A percentile compares a stretch with the other conserved stretches of the same genome.
These are phyloP conservation scores for Lycopodina hypogea DNA, from an alignment of 37 sponge, comb jelly and placozoan species.

Conservation along the genomic window DNA sequence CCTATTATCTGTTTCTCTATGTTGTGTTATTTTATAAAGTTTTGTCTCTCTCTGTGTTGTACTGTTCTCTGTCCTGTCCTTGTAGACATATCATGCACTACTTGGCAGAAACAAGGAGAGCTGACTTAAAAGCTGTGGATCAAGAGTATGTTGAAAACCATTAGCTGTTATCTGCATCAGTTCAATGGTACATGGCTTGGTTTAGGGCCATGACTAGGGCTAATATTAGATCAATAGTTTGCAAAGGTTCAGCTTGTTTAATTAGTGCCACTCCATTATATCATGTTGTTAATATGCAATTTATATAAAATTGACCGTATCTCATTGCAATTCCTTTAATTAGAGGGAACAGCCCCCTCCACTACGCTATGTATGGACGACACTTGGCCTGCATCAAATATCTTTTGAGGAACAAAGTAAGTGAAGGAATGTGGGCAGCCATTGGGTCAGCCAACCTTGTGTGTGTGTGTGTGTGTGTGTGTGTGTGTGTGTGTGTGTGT, in stretches of 20 bases:
- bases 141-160: slow-evolving; percentile 52
- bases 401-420: slow-evolving; percentile 32
- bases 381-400: slow-evolving; percentile 46
- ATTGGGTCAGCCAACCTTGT: not conserved
- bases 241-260: no score
- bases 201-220: no score
- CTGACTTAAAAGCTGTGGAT: slow-evolving; percentile 23
- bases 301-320: no score
- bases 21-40: no score
- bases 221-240: no score
- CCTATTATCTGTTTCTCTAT: not conserved
- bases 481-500: no score
- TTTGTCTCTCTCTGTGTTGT: not conserved
- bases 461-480: not conserved
- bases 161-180: no score
- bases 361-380: slow-evolving; percentile 41
- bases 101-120: slow-evolving; percentile 18
- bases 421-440: not conserved
- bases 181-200: no score
- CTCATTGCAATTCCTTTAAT: not conserved
- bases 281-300: no score
- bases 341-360: slow-evolving; percentile 55
- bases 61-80: not conserved
- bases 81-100: slow-evolving; percentile 63
- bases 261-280: no score